phyloP scores from a whole-genome alignment of 2,888 invertebrate genomes.

The Drosophila mimica region DNA sequence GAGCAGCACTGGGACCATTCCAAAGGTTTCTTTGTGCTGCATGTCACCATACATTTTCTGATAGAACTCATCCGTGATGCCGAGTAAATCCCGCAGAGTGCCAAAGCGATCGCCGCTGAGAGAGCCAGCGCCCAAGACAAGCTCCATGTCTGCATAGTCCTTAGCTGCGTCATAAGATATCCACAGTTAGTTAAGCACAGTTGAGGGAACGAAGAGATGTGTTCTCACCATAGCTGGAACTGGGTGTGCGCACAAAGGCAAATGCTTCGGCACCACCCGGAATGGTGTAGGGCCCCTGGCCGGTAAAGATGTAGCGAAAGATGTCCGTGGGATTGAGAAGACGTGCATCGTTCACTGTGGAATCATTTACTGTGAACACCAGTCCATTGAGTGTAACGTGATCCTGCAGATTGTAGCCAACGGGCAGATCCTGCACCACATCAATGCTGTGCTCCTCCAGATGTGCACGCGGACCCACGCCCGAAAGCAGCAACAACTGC shows the following conservation, averaged over 20 bases:
- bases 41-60: slow-evolving; percentile 83
- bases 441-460: slow-evolving; percentile 87
- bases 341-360: slow-evolving; percentile 88
- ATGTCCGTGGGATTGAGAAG: slow-evolving; percentile 87
- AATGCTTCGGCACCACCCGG: slow-evolving; percentile 92
- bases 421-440: slow-evolving; percentile 89
- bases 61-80: slow-evolving; percentile 86
- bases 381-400: slow-evolving; percentile 91
- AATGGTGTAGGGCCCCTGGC: slow-evolving; percentile 90
- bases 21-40: slow-evolving; percentile 86
- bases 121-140: slow-evolving; percentile 92
- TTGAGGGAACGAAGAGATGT: too few relatives aligned
- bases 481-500: slow-evolving; percentile 94
- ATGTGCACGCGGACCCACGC: slow-evolving; percentile 90
- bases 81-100: slow-evolving; percentile 88
- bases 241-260: slow-evolving; percentile 90
- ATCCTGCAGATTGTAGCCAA: slow-evolving; percentile 93
- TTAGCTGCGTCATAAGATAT: slow-evolving; percentile 47
- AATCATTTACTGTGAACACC: slow-evolving; percentile 90
- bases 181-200: not conserved
- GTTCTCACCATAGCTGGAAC: slow-evolving; percentile 83
- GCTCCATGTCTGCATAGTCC: slow-evolving; percentile 91
- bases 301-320: slow-evolving; percentile 87
- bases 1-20: slow-evolving; percentile 90
- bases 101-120: slow-evolving; percentile 91